Evolutionary conservation across 2,797 vertebrate genomes (phyloP).

Genomic region (Coendou prehensilis): DNA sequence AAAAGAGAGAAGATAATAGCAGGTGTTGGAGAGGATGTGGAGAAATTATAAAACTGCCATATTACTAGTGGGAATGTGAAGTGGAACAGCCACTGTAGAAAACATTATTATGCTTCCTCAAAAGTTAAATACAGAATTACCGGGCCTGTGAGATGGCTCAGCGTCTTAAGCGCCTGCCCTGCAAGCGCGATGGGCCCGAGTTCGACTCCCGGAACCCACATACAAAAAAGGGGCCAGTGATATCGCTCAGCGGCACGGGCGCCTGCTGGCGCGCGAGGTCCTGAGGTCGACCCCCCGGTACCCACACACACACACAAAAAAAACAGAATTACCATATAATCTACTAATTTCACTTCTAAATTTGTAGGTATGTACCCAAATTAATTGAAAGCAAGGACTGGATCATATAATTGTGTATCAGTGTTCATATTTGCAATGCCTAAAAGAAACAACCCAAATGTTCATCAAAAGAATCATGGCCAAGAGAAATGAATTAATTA

Average conservation of each 20-base stretch:
- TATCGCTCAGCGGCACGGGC: too few species aligned
- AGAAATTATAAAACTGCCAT: not conserved
- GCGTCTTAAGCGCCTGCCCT: too few species aligned
- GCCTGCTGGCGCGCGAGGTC: too few species aligned
- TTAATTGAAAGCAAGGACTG: constrained; percentile 1
- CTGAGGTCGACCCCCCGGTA: too few species aligned
- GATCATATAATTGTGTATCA: not conserved
- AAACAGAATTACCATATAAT: not conserved
- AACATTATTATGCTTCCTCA: not conserved
- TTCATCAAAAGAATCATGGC: constrained; percentile 15
- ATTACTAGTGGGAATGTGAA: not conserved
- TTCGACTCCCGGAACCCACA: too few species aligned
- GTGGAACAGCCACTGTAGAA: not conserved
- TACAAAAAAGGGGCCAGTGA: too few species aligned
- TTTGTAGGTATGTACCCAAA: not conserved
- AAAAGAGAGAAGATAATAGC: not conserved
- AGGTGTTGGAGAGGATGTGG: not conserved
- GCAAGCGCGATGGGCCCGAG: too few species aligned
- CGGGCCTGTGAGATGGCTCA: too few species aligned
- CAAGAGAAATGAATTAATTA: not conserved
- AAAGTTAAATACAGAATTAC: too few species aligned
- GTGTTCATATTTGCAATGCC: not conserved
- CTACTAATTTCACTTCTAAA: not conserved
- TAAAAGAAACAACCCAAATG: too few species aligned
- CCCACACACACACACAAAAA: too few species aligned